Percentiles rank a stretch among this genome's conserved stretches.
Conservation (phyloP, 2,113 vertebrate genomes). For the Chloebia gouldiae region DNA sequence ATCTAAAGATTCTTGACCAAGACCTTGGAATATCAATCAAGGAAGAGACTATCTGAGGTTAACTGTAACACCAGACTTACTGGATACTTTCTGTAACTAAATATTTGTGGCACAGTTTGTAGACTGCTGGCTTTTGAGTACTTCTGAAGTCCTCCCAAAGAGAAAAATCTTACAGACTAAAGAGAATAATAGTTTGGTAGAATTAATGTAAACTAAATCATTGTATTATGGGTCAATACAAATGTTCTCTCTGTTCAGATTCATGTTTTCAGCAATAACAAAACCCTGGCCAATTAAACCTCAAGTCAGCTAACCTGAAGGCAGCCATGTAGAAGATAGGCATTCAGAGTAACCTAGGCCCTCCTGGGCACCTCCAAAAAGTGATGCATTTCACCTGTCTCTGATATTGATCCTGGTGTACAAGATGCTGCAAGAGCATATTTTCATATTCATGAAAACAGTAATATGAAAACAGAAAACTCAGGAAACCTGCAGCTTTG, state of each 20-base stretch:
- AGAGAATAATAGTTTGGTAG: neutral
- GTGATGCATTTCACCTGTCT: neutral
- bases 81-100: neutral
- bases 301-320: neutral
- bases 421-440: neutral
- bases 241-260: neutral
- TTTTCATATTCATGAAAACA: constrained; percentile 40
- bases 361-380: neutral
- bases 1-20: neutral
- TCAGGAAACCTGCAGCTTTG: neutral
- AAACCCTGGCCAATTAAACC: neutral
- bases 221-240: neutral
- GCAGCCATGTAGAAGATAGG: neutral
- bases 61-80: neutral
- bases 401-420: neutral
- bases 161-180: neutral
- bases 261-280: neutral
- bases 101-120: neutral
- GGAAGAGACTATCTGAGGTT: neutral
- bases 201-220: neutral
- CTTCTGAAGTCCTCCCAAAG: neutral
- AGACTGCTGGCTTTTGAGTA: neutral
- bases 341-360: neutral
- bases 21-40: constrained; percentile 1
- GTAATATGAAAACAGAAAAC: neutral